Percentiles rank a stretch among this genome's conserved stretches.
Conservation (phyloP, 2,888 invertebrate species). For the Orthonevra nobilis region DNA sequence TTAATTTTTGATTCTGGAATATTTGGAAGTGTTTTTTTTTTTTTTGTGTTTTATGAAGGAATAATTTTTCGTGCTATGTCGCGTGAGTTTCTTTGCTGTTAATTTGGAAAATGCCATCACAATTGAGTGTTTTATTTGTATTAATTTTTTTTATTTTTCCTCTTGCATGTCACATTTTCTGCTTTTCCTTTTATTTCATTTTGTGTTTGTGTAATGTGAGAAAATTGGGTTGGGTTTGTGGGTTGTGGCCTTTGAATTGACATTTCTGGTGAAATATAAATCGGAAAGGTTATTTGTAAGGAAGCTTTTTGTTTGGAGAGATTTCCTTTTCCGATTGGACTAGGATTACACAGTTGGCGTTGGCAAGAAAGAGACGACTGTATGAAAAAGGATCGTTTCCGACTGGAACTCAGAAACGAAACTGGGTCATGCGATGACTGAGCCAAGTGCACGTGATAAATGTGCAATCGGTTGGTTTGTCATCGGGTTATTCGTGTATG, state of each 20-base stretch:
- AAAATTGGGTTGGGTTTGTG: background rate
- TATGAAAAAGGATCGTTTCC: background rate
- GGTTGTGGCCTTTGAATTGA: background rate
- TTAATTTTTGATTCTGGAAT: slow-evolving; percentile 6
- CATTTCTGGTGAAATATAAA: background rate
- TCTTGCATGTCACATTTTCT: too few species aligned
- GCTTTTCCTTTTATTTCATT: too few species aligned
- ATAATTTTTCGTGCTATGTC: slow-evolving; percentile 14
- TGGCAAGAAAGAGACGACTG: background rate
- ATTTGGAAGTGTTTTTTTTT: slow-evolving; percentile 34
- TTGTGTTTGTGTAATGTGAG: too few species aligned
- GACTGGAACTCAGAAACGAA: background rate
- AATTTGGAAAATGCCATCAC: slow-evolving; percentile 61
- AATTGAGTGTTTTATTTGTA: slow-evolving; percentile 7
- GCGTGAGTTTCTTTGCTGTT: too few species aligned
- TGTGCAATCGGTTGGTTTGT: slow-evolving; percentile 5
- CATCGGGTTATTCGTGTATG: background rate
- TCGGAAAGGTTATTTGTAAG: slow-evolving; percentile 1
- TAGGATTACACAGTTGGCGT: background rate
- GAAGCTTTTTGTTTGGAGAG: slow-evolving; percentile 4
- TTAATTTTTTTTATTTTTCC: background rate
- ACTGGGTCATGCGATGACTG: slow-evolving; percentile 7
- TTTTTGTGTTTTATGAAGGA: too few species aligned
- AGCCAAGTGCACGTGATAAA: slow-evolving; percentile 14
- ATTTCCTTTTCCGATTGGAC: background rate